phyloP scores from a whole-genome alignment of 2,113 vertebrate genomes.

The Epinephelus fuscoguttatus region DNA sequence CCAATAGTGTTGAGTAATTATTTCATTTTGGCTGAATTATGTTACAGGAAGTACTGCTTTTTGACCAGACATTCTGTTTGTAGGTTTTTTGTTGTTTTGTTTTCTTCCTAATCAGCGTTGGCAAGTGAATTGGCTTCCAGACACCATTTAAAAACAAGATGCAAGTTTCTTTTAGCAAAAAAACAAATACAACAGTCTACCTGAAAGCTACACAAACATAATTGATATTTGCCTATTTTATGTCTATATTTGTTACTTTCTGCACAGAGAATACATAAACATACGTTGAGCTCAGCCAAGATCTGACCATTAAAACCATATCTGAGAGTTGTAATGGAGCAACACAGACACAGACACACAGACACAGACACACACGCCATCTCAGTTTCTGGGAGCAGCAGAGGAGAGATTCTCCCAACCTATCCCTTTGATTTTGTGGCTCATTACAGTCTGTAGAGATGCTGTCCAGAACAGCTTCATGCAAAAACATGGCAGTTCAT shows the following conservation, averaged over 20 bases:
- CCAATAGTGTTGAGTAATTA: too few relatives aligned
- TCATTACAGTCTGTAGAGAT: constrained; percentile 55
- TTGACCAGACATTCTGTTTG: neutral
- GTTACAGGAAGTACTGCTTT: neutral
- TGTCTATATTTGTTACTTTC: constrained; percentile 21
- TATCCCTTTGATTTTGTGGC: constrained; percentile 48
- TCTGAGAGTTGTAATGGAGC: constrained; percentile 36
- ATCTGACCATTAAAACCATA: constrained; percentile 28
- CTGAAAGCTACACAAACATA: neutral
- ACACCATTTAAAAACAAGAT: neutral
- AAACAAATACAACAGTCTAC: neutral
- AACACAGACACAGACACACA: neutral
- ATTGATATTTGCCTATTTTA: constrained; percentile 23
- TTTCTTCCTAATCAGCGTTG: neutral
- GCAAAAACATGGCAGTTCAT: constrained; percentile 42
- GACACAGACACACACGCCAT: neutral
- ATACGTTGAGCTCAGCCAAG: constrained; percentile 26
- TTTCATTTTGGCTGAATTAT: neutral
- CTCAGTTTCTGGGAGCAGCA: constrained; percentile 19
- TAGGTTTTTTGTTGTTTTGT: neutral
- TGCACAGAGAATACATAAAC: constrained; percentile 23
- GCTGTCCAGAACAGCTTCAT: neutral
- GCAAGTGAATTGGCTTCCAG: neutral
- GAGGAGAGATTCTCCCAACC: constrained; percentile 31
- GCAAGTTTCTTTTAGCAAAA: neutral